Percentiles rank a stretch among this genome's conserved stretches.
These are phyloP conservation scores for Eulemur rufifrons DNA, from an alignment of 2,113 vertebrate species.

Conservation along the genomic window DNA sequence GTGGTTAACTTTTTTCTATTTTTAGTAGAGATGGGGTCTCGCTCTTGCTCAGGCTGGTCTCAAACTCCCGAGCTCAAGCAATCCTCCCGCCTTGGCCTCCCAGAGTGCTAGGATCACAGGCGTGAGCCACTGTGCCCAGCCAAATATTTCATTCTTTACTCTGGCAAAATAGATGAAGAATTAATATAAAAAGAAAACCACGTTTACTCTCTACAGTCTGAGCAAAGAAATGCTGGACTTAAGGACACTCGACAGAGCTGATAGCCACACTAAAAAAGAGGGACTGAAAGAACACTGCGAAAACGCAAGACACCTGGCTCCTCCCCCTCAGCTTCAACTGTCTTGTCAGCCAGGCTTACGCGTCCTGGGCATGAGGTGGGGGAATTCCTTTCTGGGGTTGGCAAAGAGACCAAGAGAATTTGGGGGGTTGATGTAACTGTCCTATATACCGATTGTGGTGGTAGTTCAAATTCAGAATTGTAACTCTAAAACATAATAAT, in stretches of 20 bases:
- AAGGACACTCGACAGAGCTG: neutral
- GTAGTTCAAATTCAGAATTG: neutral
- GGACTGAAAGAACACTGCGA: neutral
- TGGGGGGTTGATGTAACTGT: neutral
- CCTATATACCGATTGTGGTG: neutral
- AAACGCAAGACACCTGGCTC: neutral
- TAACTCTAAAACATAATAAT: neutral
- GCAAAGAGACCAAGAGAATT: neutral
- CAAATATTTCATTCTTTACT: neutral
- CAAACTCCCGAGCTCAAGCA: too few species aligned
- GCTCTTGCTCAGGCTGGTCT: too few species aligned
- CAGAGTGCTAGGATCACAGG: too few species aligned
- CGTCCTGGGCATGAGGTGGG: neutral
- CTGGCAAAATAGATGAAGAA: neutral
- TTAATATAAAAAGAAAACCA: neutral
- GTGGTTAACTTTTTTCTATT: too few species aligned
- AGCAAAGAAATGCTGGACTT: neutral
- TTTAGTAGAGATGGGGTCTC: too few species aligned
- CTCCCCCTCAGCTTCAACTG: neutral
- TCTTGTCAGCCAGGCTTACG: neutral
- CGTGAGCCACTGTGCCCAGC: too few species aligned
- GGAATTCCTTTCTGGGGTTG: neutral
- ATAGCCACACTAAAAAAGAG: neutral
- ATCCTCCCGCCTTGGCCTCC: too few species aligned
- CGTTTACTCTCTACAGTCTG: neutral